Evolutionary conservation across 2,797 vertebrate genomes (phyloP).

Genomic region (Micrastur ruficollis): DNA sequence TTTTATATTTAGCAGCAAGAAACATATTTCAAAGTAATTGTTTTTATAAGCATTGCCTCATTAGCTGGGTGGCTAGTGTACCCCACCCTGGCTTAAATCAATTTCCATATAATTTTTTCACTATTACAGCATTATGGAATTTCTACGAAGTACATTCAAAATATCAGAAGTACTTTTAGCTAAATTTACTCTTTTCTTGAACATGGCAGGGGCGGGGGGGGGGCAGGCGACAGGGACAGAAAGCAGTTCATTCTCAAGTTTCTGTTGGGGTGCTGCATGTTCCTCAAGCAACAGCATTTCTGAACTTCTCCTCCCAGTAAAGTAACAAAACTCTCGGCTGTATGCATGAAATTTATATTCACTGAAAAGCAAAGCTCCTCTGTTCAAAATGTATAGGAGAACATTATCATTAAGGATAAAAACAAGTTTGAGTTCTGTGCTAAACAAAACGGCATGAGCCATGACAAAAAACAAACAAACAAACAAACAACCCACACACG

Average conservation of each 20-base stretch:
- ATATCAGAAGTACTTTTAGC: background rate
- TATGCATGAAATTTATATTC: background rate
- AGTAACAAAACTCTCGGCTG: background rate
- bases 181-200: background rate
- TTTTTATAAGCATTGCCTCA: background rate
- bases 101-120: background rate
- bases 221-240: background rate
- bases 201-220: no score
- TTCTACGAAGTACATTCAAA: background rate
- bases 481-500: no score
- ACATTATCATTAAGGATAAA: background rate
- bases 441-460: background rate
- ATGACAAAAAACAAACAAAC: background rate
- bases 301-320: background rate
- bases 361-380: background rate
- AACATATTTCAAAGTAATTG: background rate
- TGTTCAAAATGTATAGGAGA: background rate
- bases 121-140: background rate
- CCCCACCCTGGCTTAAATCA: background rate
- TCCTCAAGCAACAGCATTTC: background rate
- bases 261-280: fast-evolving
- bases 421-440: background rate
- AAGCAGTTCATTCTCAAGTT: background rate
- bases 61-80: background rate
- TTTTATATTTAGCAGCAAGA: background rate